These are phyloP conservation scores for Nemotelus nigrinus DNA, from an alignment of 2,888 invertebrate species.

Conservation along the genomic window DNA sequence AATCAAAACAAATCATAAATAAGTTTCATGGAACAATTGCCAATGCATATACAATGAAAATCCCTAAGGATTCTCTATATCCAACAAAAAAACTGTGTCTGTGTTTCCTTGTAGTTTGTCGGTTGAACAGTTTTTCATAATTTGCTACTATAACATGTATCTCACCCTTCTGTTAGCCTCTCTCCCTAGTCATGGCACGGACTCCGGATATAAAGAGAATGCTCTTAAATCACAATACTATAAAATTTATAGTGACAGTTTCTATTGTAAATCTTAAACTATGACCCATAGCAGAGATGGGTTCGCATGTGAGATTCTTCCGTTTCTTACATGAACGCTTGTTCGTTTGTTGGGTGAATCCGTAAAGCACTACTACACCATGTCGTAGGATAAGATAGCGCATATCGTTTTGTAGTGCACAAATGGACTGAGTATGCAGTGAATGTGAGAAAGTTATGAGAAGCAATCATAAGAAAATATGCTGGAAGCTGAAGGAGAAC, in stretches of 20 bases:
- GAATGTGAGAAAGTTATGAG: slow-evolving; percentile 11
- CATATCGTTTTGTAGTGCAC: too few relatives aligned
- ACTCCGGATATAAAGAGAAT: neutral
- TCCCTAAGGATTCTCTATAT: neutral
- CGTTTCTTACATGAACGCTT: neutral
- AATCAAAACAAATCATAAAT: slow-evolving; percentile 3
- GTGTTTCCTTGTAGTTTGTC: neutral
- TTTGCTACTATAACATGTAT: neutral
- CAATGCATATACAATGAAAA: neutral
- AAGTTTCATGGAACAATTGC: neutral
- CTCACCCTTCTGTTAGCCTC: neutral
- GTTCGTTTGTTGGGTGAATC: neutral
- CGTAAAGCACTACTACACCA: too few relatives aligned
- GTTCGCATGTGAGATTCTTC: neutral
- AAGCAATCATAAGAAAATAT: neutral
- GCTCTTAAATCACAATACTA: slow-evolving; percentile 7
- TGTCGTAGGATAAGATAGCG: too few relatives aligned
- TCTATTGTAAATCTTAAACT: slow-evolving; percentile 14
- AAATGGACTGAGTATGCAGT: too few relatives aligned
- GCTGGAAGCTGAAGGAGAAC: neutral
- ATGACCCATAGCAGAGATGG: neutral
- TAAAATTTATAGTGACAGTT: slow-evolving; percentile 26
- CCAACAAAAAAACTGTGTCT: neutral
- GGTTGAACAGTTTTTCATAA: neutral
- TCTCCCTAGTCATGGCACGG: neutral